These are phyloP conservation scores for Zingel zingel DNA, from an alignment of 2,113 vertebrate species.

Conservation along the genomic window DNA sequence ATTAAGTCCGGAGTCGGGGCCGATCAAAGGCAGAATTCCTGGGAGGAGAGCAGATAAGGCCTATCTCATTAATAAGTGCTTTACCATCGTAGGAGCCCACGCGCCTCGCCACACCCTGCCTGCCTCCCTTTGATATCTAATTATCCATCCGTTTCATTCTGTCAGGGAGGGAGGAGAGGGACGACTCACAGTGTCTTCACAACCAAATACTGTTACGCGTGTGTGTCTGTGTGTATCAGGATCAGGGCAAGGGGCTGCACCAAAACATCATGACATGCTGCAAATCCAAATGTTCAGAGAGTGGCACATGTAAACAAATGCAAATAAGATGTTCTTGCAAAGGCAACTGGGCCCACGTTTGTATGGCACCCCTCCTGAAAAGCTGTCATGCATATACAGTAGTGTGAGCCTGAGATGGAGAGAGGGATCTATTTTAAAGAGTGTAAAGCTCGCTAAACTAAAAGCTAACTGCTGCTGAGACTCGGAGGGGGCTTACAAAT, in stretches of 20 bases:
- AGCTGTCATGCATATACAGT: slow-evolving; percentile 46
- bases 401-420: slow-evolving; percentile 40
- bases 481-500: slow-evolving; percentile 49
- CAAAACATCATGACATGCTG: slow-evolving; percentile 66
- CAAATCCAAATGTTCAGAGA: slow-evolving; percentile 69
- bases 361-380: slow-evolving; percentile 38
- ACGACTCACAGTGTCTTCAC: slow-evolving; percentile 75
- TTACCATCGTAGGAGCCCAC: slow-evolving; percentile 83
- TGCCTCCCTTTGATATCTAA: slow-evolving; percentile 89
- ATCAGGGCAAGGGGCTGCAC: slow-evolving; percentile 59
- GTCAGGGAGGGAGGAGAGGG: slow-evolving; percentile 80
- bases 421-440: slow-evolving; percentile 48
- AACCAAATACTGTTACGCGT: slow-evolving; percentile 68
- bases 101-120: slow-evolving; percentile 82
- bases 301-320: slow-evolving; percentile 80
- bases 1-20: slow-evolving; percentile 87
- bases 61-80: slow-evolving; percentile 90
- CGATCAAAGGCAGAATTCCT: slow-evolving; percentile 90
- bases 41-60: slow-evolving; percentile 88
- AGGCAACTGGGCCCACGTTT: slow-evolving; percentile 24
- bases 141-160: slow-evolving; percentile 86
- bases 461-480: slow-evolving; percentile 31
- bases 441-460: slow-evolving; percentile 27
- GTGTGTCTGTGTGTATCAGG: slow-evolving; percentile 53
- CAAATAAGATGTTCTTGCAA: slow-evolving; percentile 69